phyloP scores from a whole-genome alignment of 2,797 vertebrate genomes.

The Holocentrus rufus region DNA sequence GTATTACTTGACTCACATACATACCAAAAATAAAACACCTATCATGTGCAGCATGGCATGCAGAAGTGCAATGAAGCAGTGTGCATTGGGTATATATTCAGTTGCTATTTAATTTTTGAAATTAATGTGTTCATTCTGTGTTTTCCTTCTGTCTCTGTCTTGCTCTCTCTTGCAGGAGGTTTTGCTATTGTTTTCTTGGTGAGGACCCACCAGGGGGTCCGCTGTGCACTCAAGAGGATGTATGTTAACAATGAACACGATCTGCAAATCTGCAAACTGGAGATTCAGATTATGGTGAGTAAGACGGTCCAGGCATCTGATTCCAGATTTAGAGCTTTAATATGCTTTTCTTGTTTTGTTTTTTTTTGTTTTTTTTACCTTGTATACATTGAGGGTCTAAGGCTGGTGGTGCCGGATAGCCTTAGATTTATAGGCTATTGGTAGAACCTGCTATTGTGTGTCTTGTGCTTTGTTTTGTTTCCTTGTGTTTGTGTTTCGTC shows the following conservation, averaged over 20 bases:
- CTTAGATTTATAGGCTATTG: no score
- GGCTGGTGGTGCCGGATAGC: no score
- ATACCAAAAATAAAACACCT: background rate
- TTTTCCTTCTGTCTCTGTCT: slow-evolving; percentile 11
- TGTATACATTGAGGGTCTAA: no score
- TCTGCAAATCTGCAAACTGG: slow-evolving; percentile 95
- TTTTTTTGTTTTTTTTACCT: no score
- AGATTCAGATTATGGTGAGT: slow-evolving; percentile 99
- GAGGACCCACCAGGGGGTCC: slow-evolving; percentile 91
- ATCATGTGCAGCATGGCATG: background rate
- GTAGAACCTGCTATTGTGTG: no score
- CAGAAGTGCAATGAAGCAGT: background rate
- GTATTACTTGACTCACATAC: background rate
- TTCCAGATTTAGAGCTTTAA: background rate
- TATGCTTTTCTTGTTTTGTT: no score
- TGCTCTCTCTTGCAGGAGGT: slow-evolving; percentile 83
- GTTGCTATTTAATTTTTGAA: background rate
- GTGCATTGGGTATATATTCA: background rate
- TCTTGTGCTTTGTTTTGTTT: no score
- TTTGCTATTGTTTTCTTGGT: slow-evolving; percentile 98
- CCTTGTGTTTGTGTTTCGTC: no score
- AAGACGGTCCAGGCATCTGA: slow-evolving; percentile 7
- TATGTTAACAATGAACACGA: slow-evolving; percentile 98
- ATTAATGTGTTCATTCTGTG: background rate
- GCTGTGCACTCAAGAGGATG: slow-evolving; percentile 97